These are phyloP conservation scores for Cistogaster globosa DNA, from an alignment of 2,888 invertebrate genomes.

Conservation along the genomic window DNA sequence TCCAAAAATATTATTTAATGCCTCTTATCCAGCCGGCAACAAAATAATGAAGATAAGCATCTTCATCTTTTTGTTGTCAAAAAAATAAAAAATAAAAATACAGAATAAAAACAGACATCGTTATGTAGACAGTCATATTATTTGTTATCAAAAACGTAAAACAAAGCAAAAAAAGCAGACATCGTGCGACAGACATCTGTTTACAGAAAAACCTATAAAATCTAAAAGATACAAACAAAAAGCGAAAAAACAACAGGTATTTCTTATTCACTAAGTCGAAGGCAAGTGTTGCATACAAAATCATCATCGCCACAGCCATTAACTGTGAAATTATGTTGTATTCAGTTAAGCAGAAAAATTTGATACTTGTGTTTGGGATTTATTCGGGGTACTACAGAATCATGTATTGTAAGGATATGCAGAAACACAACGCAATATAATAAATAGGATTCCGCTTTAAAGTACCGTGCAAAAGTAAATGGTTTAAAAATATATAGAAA, in stretches of 20 bases:
- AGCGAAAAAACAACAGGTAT: conserved; percentile 14
- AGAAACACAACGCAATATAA: no score
- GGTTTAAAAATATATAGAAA: no score
- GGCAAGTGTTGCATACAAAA: conserved; percentile 16
- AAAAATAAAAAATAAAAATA: neutral
- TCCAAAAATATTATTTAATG: conserved; percentile 14
- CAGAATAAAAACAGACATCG: neutral
- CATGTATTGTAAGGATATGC: no score
- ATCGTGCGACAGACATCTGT: neutral
- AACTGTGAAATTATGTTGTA: no score
- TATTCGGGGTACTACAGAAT: no score
- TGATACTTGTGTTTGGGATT: no score
- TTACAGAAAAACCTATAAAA: conserved; percentile 16
- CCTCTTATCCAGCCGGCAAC: conserved; percentile 10
- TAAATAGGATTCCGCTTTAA: no score
- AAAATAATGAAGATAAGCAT: conserved; percentile 40
- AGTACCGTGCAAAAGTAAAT: no score
- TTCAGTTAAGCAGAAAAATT: no score
- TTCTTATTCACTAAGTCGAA: neutral
- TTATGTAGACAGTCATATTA: conserved; percentile 1
- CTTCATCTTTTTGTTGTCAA: conserved; percentile 27
- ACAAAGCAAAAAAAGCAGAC: no score
- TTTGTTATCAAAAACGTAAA: no score
- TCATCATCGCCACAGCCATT: no score
- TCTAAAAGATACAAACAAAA: neutral